Evolutionary conservation across 2,888 invertebrate genomes (phyloP), one percentile per base, ranked within the genome.

Genomic region (Melipona bicolor): DNA sequence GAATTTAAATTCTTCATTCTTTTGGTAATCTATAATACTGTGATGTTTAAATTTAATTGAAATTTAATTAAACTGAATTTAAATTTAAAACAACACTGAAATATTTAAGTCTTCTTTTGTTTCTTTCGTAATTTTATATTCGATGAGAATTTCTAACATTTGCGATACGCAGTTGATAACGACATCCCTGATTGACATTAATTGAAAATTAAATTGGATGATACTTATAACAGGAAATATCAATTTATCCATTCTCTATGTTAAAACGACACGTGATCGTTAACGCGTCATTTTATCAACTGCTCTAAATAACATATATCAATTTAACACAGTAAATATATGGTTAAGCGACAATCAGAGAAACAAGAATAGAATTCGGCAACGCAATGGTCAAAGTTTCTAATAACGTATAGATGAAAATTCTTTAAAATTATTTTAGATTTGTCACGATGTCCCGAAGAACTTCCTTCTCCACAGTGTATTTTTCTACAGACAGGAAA

Each of bases 401-500:
- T 24, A 4, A 49, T n/a, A 15, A 17, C n/a, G 19, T 3, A 62
- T 32, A 50, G 15, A n/a, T 15, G 21, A 3, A 54, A 56, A 56
- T 59, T 74, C 17, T 43, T 56, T 17, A 0, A 2, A 67, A 49
- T 17, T 19, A 43, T 67, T 24, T 11, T 11, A 6, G 4, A 0
- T 24, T 24, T n/a, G 4, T 24, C 9, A 17, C 65, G n/a, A 65
- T 6, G n/a, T 21, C 5, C n/a, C 9, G 4, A 27, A 24, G 17
- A 17, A 9, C n/a, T 13, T n/a, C n/a, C 5, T 13, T 2, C 13
- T 2, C 19, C 11, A 36, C 6, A 36, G 21, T 32, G 13, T 5
- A 36, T 36, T 32, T 4, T 87, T 81, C 83, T 83, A 81, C 83
- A 49, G 50, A 36, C 0, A 27, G 4, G 59, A 21, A 5, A 27